Conservation (phyloP, 92 coral and sea anemone genomes). For the Diadumene lineata region DNA sequence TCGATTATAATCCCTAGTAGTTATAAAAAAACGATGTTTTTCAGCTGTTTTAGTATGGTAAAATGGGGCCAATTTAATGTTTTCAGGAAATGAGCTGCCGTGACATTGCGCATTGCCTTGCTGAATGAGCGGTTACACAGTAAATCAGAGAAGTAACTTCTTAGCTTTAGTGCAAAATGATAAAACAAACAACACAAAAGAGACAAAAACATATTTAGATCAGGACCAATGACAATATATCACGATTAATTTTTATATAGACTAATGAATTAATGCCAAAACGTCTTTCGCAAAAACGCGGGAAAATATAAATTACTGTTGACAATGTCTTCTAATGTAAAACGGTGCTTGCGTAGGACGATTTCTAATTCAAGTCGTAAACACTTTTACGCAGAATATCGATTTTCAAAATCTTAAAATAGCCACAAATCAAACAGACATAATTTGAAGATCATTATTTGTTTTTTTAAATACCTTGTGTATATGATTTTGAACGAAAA, state of each 20-base stretch:
- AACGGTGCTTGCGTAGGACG: not conserved
- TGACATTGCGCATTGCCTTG: slow-evolving; percentile 19
- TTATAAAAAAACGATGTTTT: not conserved
- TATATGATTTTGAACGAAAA: too few species aligned
- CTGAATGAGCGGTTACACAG: slow-evolving; percentile 19
- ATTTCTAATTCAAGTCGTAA: not conserved
- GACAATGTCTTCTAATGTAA: not conserved
- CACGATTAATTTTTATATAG: slow-evolving; percentile 7
- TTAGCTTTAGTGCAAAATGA: slow-evolving; percentile 3
- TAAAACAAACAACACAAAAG: slow-evolving; percentile 6
- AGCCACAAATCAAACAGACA: not conserved
- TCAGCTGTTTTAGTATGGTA: not conserved
- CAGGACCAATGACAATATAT: slow-evolving; percentile 18
- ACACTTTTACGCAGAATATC: slow-evolving; percentile 1
- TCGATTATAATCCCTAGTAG: not conserved
- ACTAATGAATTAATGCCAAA: slow-evolving; percentile 13
- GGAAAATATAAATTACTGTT: not conserved
- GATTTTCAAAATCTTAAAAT: not conserved
- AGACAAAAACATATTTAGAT: slow-evolving; percentile 8
- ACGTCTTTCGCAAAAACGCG: not conserved
- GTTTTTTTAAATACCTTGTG: not conserved
- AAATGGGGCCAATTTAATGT: not conserved
- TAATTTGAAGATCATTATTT: not conserved
- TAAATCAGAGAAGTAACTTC: slow-evolving; percentile 3
- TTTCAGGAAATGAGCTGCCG: not conserved